Evolutionary conservation across 1,140 invertebrate genomes (phyloP).

Genomic region (Leptinotarsa texana): DNA sequence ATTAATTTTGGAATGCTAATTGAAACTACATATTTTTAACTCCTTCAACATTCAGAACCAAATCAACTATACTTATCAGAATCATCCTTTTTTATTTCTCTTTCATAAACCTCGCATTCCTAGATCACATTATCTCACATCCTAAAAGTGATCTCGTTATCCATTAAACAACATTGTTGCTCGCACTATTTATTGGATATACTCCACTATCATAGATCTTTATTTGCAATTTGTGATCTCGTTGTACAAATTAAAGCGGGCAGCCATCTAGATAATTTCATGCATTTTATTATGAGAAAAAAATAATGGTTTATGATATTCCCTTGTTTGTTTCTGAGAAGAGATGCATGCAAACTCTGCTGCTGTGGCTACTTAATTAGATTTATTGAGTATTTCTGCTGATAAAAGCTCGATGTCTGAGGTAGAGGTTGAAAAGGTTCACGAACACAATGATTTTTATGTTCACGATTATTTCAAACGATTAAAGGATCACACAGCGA

Average conservation of each 20-base stretch:
- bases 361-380: slow-evolving; percentile 31
- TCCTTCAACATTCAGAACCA: no score
- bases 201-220: slow-evolving; percentile 32
- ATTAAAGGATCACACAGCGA: no score
- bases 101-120: background rate
- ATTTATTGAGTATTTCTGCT: slow-evolving; percentile 32
- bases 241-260: slow-evolving; percentile 42
- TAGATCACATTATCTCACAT: background rate
- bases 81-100: no score
- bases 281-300: slow-evolving; percentile 33
- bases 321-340: slow-evolving; percentile 36
- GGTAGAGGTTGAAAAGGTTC: no score
- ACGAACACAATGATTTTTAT: no score
- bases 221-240: slow-evolving; percentile 40
- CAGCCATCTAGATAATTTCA: slow-evolving; percentile 42
- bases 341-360: slow-evolving; percentile 25
- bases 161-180: background rate
- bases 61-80: no score
- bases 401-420: slow-evolving; percentile 19
- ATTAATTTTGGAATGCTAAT: no score
- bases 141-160: background rate
- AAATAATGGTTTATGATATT: slow-evolving; percentile 32
- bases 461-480: no score
- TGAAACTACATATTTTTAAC: no score
- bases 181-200: slow-evolving; percentile 21